Percentiles rank a stretch among this genome's conserved stretches.
Evolutionary conservation across 2,888 invertebrate genomes (phyloP).

Genomic region (Apamea sordens): DNA sequence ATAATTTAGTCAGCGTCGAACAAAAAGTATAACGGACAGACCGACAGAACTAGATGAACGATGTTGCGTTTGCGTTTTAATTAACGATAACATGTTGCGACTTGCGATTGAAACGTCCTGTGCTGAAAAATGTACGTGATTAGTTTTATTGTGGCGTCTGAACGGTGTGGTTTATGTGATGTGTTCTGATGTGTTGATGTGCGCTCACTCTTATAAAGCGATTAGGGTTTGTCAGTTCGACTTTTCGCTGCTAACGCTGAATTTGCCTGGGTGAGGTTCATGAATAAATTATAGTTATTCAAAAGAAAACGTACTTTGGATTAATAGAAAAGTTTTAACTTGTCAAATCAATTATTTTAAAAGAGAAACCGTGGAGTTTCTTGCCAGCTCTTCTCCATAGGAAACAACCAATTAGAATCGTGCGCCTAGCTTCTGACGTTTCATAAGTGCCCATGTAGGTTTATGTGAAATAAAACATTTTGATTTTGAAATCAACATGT

Average conservation of each 20-base stretch:
- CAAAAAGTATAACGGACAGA: slow-evolving; percentile 79
- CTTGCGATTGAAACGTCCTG: slow-evolving; percentile 83
- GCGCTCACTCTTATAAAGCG: slow-evolving; percentile 32
- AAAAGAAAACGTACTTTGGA: too few species aligned
- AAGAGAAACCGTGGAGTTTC: too few species aligned
- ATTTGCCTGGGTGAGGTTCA: neutral
- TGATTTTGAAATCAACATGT: too few species aligned
- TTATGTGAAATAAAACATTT: too few species aligned
- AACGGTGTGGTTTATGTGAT: slow-evolving; percentile 58
- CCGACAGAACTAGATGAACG: slow-evolving; percentile 86
- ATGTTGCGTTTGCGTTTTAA: slow-evolving; percentile 85
- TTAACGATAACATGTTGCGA: slow-evolving; percentile 82
- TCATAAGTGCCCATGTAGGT: too few species aligned
- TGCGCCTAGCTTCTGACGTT: too few species aligned
- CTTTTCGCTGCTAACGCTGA: neutral
- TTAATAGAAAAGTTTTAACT: too few species aligned
- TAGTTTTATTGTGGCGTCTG: slow-evolving; percentile 71
- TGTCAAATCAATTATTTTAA: too few species aligned
- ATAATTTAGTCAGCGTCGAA: slow-evolving; percentile 87
- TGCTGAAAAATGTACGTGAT: slow-evolving; percentile 73
- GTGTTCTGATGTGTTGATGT: slow-evolving; percentile 45
- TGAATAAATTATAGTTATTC: too few species aligned
- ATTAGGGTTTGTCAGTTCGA: neutral
- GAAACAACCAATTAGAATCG: too few species aligned
- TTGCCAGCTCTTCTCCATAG: too few species aligned